Conservation (phyloP, 2,888 invertebrate genomes). For the Automeris io region DNA sequence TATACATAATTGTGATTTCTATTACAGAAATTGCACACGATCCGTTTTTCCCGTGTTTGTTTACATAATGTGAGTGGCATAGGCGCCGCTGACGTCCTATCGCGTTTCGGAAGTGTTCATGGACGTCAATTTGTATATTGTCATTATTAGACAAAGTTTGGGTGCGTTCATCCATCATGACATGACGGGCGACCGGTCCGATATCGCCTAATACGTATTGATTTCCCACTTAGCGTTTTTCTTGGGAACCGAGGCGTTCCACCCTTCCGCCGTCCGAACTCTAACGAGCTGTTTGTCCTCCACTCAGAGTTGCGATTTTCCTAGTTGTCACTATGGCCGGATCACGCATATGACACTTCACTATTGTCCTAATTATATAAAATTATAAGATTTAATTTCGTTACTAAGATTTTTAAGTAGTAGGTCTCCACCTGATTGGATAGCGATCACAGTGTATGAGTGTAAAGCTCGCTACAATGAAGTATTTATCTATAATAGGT, state of each 20-base stretch:
- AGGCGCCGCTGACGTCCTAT: conserved; percentile 45
- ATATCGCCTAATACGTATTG: conserved; percentile 77
- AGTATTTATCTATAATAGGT: too few relatives aligned
- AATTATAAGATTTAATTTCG: too few relatives aligned
- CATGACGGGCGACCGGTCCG: conserved; percentile 69
- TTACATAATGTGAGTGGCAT: conserved; percentile 71
- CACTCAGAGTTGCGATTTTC: conserved; percentile 55
- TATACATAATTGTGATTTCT: conserved; percentile 75
- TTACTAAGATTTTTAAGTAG: too few relatives aligned
- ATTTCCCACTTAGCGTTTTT: conserved; percentile 77
- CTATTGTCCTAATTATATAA: conserved; percentile 17
- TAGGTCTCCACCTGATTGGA: too few relatives aligned
- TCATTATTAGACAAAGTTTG: conserved; percentile 74
- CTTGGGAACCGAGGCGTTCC: conserved; percentile 70
- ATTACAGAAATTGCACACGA: conserved; percentile 70
- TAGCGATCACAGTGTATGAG: too few relatives aligned
- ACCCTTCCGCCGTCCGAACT: conserved; percentile 67
- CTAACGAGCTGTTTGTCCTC: conserved; percentile 77
- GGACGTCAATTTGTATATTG: conserved; percentile 77
- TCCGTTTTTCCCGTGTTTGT: conserved; percentile 67
- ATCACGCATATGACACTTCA: conserved; percentile 14
- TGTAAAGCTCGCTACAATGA: too few relatives aligned
- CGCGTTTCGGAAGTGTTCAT: conserved; percentile 68
- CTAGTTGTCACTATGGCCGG: conserved; percentile 33
- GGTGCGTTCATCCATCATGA: conserved; percentile 74